phyloP scores from a whole-genome alignment of 2,113 vertebrate genomes.

The Burhinus oedicnemus region DNA sequence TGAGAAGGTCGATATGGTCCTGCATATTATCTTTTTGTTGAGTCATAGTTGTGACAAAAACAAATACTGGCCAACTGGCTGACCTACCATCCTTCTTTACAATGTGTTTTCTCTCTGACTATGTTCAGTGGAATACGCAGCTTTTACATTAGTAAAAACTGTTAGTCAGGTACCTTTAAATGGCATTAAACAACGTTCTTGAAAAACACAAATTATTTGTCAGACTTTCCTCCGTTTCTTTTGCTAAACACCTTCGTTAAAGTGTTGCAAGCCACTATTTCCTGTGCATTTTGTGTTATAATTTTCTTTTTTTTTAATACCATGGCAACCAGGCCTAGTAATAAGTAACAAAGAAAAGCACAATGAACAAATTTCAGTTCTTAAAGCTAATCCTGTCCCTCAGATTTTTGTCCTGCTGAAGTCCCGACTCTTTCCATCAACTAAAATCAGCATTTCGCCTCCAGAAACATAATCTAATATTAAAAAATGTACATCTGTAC shows the following conservation, averaged over 20 bases:
- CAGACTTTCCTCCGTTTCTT: neutral
- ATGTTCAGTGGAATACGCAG: neutral
- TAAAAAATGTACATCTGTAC: neutral
- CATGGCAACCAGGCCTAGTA: neutral
- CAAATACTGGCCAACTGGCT: neutral
- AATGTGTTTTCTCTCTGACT: neutral
- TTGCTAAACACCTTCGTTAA: neutral
- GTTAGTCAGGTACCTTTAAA: neutral
- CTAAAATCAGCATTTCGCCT: neutral
- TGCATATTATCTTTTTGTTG: neutral
- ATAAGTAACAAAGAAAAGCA: neutral
- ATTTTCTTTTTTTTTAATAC: neutral
- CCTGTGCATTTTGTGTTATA: neutral
- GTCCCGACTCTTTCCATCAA: neutral
- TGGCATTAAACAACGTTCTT: neutral
- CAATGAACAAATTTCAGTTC: neutral
- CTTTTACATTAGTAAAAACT: neutral
- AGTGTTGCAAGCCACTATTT: neutral
- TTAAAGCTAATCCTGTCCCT: neutral
- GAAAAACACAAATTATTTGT: neutral
- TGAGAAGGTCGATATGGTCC: neutral
- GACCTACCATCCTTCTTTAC: neutral
- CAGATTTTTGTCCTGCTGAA: neutral
- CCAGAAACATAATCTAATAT: neutral
- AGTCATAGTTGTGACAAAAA: neutral